Evolutionary conservation across 2,113 vertebrate species (phyloP).

Genomic region (Chiloscyllium plagiosum): DNA sequence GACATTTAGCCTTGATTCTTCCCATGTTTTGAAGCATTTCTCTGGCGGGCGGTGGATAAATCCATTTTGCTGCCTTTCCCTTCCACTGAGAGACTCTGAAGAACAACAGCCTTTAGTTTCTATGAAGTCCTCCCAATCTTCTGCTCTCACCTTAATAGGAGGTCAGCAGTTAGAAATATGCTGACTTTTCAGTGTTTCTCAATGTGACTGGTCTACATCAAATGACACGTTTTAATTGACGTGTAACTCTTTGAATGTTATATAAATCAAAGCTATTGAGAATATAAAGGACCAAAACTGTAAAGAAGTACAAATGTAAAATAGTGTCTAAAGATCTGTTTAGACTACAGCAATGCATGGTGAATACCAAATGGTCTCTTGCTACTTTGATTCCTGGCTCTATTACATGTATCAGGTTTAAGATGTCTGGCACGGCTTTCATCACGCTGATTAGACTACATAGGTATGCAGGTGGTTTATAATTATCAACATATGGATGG

Average conservation of each 20-base stretch:
- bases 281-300: not conserved
- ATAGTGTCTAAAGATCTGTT: slow-evolving; percentile 17
- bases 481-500: slow-evolving; percentile 10
- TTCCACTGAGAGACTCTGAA: not conserved
- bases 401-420: slow-evolving; percentile 27
- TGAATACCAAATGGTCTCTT: slow-evolving; percentile 15
- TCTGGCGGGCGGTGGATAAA: not conserved
- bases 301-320: slow-evolving; percentile 8
- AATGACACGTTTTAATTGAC: not conserved
- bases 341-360: not conserved
- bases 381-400: slow-evolving; percentile 17
- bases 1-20: not conserved
- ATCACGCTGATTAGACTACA: slow-evolving; percentile 1
- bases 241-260: not conserved
- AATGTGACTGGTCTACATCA: not conserved
- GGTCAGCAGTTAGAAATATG: not conserved
- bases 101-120: not conserved
- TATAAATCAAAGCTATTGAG: slow-evolving; percentile 23
- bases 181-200: not conserved
- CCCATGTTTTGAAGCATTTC: not conserved
- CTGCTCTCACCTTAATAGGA: not conserved
- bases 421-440: not conserved
- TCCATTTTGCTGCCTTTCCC: not conserved
- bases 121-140: not conserved
- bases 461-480: slow-evolving; percentile 26